Base-by-base conservation (phyloP, 2,797 vertebrate species). In the Acanthurus tractus region DNA sequence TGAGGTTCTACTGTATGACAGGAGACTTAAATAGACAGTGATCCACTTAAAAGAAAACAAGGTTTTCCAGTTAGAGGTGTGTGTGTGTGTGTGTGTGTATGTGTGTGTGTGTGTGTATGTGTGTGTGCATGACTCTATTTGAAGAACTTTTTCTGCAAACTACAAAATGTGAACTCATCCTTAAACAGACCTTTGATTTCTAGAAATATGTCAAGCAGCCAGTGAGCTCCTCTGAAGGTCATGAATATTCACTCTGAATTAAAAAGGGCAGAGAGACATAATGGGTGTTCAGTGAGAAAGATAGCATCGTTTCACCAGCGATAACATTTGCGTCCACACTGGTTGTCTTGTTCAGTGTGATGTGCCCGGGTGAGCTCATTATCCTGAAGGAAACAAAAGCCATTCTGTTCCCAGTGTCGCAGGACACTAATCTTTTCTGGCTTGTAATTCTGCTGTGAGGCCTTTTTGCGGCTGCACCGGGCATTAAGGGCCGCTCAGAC, bases 371-470 rank as follows among this genome's bases (percentile, higher is more conserved):
- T 80, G 89, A 92, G 91, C 94, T 95, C 92, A 94, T 95, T 94
- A 94, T 84, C 87, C 86, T 12, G 79, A 78, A 81, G 81, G 69
- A 92, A 94, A 96, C 95, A 96, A 96, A 95, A 94, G 93, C 86
- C 89, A 91, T 93, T 94, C 88, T 96, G 95, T 96, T 94, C 90
- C 74, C 86, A 72, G 81, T 78, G 76, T 86, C 70, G 89, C 89
- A 69, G 92, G 92, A 95, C 85, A 50, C 86, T 96, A 95, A 96
- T 96, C 94, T 94, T 92, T 95, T 94, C 91, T 95, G 95, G 93
- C 94, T 95, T 91, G 93, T 94, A 89, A 88, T 92, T 94, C 88
- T 81, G 84, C 78, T 88, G 79, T 88, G 87, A 86, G 90, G 89
- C 89, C 87, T 78, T 87, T 84, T 70, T 87, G 58, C 48, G 61